A percentile compares a stretch with the other conserved stretches of the same genome.
Conservation (phyloP, 2,888 invertebrate species). For the Oligia fasciuncula region DNA sequence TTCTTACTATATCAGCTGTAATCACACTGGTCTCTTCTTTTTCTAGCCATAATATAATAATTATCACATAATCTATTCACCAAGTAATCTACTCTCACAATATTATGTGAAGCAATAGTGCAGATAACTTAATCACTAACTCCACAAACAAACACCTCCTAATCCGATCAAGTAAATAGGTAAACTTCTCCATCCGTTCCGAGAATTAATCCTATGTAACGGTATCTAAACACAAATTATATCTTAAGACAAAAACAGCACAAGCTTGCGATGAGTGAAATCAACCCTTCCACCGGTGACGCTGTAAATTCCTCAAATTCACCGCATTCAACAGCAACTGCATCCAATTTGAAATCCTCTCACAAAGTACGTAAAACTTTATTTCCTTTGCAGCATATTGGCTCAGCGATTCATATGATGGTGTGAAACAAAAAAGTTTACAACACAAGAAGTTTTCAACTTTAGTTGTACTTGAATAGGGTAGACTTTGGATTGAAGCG, state of each 20-base stretch:
- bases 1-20: not conserved
- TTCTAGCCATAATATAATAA: not conserved
- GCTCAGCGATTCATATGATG: slow-evolving; percentile 38
- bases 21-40: not conserved
- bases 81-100: slow-evolving; percentile 12
- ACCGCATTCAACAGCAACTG: slow-evolving; percentile 47
- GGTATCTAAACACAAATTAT: slow-evolving; percentile 57
- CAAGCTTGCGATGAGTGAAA: slow-evolving; percentile 54
- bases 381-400: slow-evolving; percentile 40
- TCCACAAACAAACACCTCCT: slow-evolving; percentile 42
- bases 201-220: slow-evolving; percentile 26
- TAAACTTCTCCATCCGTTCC: slow-evolving; percentile 30
- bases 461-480: slow-evolving; percentile 42
- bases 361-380: slow-evolving; percentile 38
- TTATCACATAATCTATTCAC: slow-evolving; percentile 1
- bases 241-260: slow-evolving; percentile 54
- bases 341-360: slow-evolving; percentile 42
- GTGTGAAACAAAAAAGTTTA: slow-evolving; percentile 55
- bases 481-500: slow-evolving; percentile 62
- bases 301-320: slow-evolving; percentile 58
- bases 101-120: slow-evolving; percentile 18
- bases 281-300: slow-evolving; percentile 51
- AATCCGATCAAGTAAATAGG: slow-evolving; percentile 37
- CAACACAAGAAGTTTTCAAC: slow-evolving; percentile 31
- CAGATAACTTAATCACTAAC: slow-evolving; percentile 34